Base-by-base conservation (phyloP, 2,797 vertebrate species). In the Falco rusticolus region DNA sequence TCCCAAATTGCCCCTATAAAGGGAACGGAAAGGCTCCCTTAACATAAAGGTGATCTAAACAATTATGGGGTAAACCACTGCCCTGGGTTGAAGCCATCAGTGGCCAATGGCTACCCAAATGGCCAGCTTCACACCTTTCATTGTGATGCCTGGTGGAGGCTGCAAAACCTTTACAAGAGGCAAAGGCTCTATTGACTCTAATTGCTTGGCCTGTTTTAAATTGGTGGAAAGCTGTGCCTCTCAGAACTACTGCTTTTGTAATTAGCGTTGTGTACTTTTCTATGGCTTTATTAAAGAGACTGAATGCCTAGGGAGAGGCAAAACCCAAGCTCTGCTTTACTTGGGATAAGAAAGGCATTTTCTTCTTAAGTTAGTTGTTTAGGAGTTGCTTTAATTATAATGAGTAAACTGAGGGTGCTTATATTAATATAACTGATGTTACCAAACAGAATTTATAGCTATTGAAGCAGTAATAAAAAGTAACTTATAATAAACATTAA, bases 381-480 rank as follows among this genome's bases (percentile, higher is more conserved):
- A 89, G 90, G 57, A 64, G 19, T 64, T 89, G 72, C 74, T 96
- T 70, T 91, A 90, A 93, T 92, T 64, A 65, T 59, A 94, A 93
- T 51, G 90, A 96, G 82, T 82, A 95, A 97, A 93, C 92, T 7
- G 68, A 80, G 60, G 64, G 60, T 53, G 47, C 79, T 94, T 84
- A 74, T 93, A 84, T 93, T 91, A 92, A 90, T 81, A 33, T 92
- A 91, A 96, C 83, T 94, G 59, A 87, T 94, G 88, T 54, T 94
- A 82, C 50, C 56, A 74, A 34, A 60, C 63, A 60, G 96, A 93
- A 78, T 96, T 93, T 84, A 34, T 22, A 48, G 84, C 60, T 97
- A 75, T 81, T 85, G 95, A 94, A 84, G 70, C 76, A 87, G 54
- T 43, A 90, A 97, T 87, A 93, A 94, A 96, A 95, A 87, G 53